Percentiles rank a stretch among this genome's conserved stretches.
Conservation (phyloP, 2,888 invertebrate genomes). For the Drosophila multiciliata region DNA sequence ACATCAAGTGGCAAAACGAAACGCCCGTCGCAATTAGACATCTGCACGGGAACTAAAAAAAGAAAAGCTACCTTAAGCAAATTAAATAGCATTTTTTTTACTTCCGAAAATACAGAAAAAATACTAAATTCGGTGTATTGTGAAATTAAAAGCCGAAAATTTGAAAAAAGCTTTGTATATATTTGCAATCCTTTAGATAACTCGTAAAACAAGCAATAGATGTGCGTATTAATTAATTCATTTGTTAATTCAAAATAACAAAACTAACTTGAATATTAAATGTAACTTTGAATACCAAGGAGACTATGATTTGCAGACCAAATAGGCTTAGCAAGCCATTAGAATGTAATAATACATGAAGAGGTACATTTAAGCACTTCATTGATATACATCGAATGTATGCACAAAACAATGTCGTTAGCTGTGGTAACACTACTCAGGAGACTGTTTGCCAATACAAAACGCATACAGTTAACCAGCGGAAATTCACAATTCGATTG, state of each 20-base stretch:
- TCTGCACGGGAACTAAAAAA: constrained; percentile 18
- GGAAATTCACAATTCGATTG: constrained; percentile 16
- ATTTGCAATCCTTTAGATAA: neutral
- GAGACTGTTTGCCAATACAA: constrained; percentile 50
- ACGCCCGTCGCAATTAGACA: constrained; percentile 15
- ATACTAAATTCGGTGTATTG: neutral
- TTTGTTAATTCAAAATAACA: neutral
- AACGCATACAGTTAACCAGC: constrained; percentile 39
- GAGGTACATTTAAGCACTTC: constrained; percentile 16
- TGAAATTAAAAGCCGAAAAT: neutral
- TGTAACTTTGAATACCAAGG: neutral
- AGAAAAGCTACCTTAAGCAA: constrained; percentile 20
- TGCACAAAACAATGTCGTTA: constrained; percentile 57
- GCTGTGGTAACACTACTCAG: constrained; percentile 51
- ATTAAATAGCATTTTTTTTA: constrained; percentile 30
- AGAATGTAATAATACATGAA: constrained; percentile 23
- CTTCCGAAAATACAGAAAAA: neutral
- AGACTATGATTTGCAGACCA: constrained; percentile 2
- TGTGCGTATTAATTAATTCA: neutral
- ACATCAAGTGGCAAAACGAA: constrained; percentile 33
- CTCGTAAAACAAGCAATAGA: neutral
- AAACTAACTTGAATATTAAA: neutral
- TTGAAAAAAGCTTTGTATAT: neutral
- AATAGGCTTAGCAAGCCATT: constrained; percentile 17
- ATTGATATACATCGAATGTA: constrained; percentile 29